Evolutionary conservation across 2,113 vertebrate genomes (phyloP).

Genomic region (Gallinago jamesoni): DNA sequence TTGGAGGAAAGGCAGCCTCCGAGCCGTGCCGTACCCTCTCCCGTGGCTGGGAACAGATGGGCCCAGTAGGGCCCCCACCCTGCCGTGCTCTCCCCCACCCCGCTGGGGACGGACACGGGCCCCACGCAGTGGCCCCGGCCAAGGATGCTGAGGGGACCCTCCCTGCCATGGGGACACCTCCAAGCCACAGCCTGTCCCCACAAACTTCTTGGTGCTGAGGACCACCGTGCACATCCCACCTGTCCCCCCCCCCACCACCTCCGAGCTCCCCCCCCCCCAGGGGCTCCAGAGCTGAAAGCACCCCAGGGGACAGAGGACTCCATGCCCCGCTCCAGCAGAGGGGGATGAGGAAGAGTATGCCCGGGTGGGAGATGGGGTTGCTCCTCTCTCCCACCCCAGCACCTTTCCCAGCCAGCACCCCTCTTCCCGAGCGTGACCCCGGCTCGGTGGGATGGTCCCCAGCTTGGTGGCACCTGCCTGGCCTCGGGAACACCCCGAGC

Average conservation of each 20-base stretch:
- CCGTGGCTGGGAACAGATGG: not conserved
- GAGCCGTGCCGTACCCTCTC: not conserved
- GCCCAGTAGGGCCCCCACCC: not conserved
- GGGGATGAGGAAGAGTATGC: not conserved
- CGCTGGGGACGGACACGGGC: accelerated
- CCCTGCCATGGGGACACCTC: accelerated
- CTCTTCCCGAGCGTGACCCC: accelerated
- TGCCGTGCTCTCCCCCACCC: accelerated
- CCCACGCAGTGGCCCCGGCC: accelerated
- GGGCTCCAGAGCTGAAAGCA: not conserved
- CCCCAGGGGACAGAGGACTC: accelerated
- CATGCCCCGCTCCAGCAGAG: accelerated
- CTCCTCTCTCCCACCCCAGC: not conserved
- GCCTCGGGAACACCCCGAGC: not conserved
- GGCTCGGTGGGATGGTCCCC: accelerated
- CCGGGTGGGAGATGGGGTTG: not conserved
- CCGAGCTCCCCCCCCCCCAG: not conserved
- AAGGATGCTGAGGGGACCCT: not conserved
- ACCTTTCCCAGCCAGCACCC: not conserved
- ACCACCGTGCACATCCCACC: not conserved
- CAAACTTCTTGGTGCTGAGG: not conserved
- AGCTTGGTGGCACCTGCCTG: not conserved
- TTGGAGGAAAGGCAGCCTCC: not conserved
- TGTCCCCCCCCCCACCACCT: not conserved
- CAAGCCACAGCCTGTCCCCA: accelerated